Evolutionary conservation across 2,888 invertebrate genomes (phyloP).

Genomic region (Dasypogon diadema): DNA sequence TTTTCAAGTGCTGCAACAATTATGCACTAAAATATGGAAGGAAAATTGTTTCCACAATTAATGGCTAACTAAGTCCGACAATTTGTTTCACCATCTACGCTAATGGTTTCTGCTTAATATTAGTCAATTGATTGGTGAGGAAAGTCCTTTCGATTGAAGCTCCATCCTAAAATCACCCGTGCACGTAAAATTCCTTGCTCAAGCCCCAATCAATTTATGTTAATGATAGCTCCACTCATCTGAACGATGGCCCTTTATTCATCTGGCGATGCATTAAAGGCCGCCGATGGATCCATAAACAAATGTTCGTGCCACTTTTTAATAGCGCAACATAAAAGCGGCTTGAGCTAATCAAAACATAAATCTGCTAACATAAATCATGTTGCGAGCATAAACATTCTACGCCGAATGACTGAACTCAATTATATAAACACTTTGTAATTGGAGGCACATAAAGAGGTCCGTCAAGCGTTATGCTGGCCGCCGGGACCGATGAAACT

Average conservation of each 20-base stretch:
- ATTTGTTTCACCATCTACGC: too few species aligned
- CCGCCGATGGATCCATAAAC: conserved; percentile 30
- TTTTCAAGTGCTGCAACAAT: too few species aligned
- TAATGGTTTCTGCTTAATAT: too few species aligned
- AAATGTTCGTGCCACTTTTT: conserved; percentile 26
- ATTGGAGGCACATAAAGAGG: conserved; percentile 23
- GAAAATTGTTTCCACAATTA: too few species aligned
- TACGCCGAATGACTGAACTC: neutral
- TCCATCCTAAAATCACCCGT: neutral
- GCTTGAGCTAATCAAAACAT: conserved; percentile 50
- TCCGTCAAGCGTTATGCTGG: neutral
- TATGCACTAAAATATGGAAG: too few species aligned
- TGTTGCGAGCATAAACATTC: conserved; percentile 13
- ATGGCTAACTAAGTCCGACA: too few species aligned
- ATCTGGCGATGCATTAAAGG: conserved; percentile 28
- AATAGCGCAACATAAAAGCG: conserved; percentile 34
- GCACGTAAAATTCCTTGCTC: conserved; percentile 14
- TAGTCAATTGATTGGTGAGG: neutral
- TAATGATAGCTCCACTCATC: conserved; percentile 33
- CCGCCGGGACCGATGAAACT: neutral
- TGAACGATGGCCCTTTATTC: conserved; percentile 5
- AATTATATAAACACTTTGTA: conserved; percentile 47
- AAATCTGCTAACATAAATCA: conserved; percentile 51
- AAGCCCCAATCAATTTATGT: conserved; percentile 24
- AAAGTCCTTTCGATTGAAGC: neutral